Conservation (phyloP, 2,797 vertebrate genomes). For the Peromyscus eremicus region DNA sequence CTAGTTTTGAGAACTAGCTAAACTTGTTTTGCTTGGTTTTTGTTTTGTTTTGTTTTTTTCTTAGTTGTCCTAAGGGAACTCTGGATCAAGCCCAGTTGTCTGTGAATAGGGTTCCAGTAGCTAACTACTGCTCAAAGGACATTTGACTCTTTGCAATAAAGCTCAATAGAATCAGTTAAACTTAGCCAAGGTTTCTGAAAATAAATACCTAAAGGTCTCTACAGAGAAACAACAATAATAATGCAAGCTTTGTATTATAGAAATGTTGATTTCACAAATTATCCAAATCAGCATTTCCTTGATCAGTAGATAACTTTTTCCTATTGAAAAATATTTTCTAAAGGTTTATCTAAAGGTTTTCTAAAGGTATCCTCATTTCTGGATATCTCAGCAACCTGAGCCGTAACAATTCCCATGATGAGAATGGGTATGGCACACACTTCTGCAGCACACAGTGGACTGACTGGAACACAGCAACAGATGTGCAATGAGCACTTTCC, state of each 20-base stretch:
- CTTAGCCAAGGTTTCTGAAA: not conserved
- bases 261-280: not conserved
- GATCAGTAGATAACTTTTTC: not conserved
- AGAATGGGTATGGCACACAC: too few species aligned
- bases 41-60: not conserved
- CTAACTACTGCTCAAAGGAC: not conserved
- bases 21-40: not conserved
- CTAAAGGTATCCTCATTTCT: too few species aligned
- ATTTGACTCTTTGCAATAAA: not conserved
- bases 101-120: not conserved
- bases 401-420: too few species aligned
- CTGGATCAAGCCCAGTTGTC: not conserved
- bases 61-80: conserved; percentile 16
- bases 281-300: not conserved
- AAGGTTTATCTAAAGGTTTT: conserved; percentile 43
- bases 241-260: not conserved
- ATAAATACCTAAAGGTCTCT: not conserved
- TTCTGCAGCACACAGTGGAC: too few species aligned
- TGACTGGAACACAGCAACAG: too few species aligned
- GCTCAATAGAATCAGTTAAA: conserved; percentile 2
- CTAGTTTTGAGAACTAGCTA: not conserved
- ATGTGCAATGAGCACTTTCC: too few species aligned
- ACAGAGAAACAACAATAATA: not conserved
- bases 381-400: too few species aligned
- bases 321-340: conserved; percentile 6